Conservation (phyloP, 1,140 invertebrate species). For the Zophobas morio region DNA sequence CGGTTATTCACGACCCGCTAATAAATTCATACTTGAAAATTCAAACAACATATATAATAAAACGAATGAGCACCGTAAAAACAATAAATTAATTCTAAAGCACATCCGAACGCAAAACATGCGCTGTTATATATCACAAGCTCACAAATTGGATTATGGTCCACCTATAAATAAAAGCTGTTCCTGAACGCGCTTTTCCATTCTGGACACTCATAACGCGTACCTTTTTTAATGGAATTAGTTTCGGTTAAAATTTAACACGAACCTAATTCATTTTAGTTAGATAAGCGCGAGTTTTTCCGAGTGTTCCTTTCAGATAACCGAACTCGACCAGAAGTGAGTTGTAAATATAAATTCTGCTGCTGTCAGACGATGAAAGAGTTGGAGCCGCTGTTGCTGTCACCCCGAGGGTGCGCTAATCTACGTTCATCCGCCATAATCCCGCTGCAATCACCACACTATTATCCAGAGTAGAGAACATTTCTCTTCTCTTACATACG, state of each 20-base stretch:
- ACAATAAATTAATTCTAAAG: conserved; percentile 42
- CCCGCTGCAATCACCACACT: conserved; percentile 57
- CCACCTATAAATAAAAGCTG: conserved; percentile 42
- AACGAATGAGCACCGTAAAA: conserved; percentile 33
- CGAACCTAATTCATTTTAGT: not conserved
- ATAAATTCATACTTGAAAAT: conserved; percentile 42
- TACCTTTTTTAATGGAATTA: conserved; percentile 40
- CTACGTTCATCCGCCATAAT: conserved; percentile 56
- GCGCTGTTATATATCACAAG: conserved; percentile 42
- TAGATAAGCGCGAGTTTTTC: not conserved
- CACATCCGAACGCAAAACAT: conserved; percentile 38
- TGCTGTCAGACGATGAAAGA: conserved; percentile 37
- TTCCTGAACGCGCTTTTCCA: conserved; percentile 30
- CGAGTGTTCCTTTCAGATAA: conserved; percentile 15
- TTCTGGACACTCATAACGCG: conserved; percentile 39
- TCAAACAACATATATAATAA: conserved; percentile 36
- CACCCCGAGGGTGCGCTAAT: conserved; percentile 50
- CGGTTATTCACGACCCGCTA: conserved; percentile 2
- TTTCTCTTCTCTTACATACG: conserved; percentile 45
- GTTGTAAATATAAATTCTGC: conserved; percentile 30
- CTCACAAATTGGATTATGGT: conserved; percentile 41
- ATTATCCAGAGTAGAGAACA: conserved; percentile 53
- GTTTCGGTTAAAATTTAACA: conserved; percentile 30
- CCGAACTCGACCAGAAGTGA: not conserved
- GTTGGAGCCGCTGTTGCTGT: conserved; percentile 35